Evolutionary conservation across 2,888 invertebrate species (phyloP).

Genomic region (Glyphotaelius pellucidus): DNA sequence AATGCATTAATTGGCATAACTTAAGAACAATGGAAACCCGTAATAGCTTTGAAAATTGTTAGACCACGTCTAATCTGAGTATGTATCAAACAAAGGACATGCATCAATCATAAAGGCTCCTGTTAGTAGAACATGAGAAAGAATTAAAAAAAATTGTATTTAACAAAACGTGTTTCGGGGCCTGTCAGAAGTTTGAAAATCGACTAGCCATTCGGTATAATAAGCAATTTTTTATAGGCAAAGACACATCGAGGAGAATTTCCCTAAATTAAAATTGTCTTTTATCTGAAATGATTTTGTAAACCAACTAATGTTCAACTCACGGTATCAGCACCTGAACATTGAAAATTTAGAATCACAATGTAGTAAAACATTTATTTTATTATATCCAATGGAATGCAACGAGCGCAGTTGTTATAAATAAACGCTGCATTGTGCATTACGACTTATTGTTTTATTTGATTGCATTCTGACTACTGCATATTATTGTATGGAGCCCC

Average conservation of each 20-base stretch:
- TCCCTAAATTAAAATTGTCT: too few relatives aligned
- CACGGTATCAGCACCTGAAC: neutral
- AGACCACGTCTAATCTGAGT: neutral
- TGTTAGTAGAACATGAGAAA: neutral
- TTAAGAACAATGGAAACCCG: slow-evolving; percentile 15
- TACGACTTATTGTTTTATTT: slow-evolving; percentile 44
- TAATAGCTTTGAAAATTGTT: slow-evolving; percentile 5
- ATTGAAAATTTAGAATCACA: slow-evolving; percentile 15
- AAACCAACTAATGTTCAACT: neutral
- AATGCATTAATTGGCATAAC: slow-evolving; percentile 5
- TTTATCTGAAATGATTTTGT: too few relatives aligned
- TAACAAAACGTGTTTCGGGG: neutral
- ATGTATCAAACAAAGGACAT: neutral
- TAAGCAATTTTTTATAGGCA: too few relatives aligned
- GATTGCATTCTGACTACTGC: slow-evolving; percentile 38
- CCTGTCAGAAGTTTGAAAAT: neutral
- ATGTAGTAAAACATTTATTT: slow-evolving; percentile 13
- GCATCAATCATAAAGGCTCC: neutral
- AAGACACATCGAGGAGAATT: neutral
- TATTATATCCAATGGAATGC: slow-evolving; percentile 36
- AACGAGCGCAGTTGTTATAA: slow-evolving; percentile 36
- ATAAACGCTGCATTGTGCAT: slow-evolving; percentile 38
- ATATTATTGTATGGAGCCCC: slow-evolving; percentile 18
- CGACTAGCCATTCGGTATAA: neutral
- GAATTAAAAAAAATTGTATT: neutral